Percentiles rank a stretch among this genome's conserved stretches.
Conservation (phyloP, 1,140 invertebrate species). For the Charaxes varanes region DNA sequence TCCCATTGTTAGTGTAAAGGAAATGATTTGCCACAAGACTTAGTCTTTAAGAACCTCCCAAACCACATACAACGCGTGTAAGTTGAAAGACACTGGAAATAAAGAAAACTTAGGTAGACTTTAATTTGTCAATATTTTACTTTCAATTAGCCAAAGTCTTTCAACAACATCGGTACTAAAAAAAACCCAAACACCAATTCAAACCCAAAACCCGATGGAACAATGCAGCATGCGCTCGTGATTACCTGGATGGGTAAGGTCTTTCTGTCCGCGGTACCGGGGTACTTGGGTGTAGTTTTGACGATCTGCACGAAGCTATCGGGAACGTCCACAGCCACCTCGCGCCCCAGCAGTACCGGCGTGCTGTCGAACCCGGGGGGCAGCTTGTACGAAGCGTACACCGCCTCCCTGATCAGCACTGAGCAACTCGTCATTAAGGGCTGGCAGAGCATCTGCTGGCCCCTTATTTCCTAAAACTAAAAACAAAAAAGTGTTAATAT, state of each 20-base stretch:
- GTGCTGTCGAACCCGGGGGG: conserved; percentile 65
- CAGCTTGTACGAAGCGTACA: conserved; percentile 63
- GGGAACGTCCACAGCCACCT: conserved; percentile 85
- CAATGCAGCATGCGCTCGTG: conserved; percentile 42
- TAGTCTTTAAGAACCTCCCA: too few relatives aligned
- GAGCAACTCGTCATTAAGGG: too few relatives aligned
- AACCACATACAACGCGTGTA: too few relatives aligned
- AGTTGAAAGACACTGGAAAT: too few relatives aligned
- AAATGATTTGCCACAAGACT: too few relatives aligned
- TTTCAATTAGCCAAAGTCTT: too few relatives aligned
- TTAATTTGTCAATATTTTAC: too few relatives aligned
- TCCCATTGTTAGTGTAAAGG: too few relatives aligned
- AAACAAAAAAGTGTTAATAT: too few relatives aligned
- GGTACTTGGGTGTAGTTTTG: conserved; percentile 84
- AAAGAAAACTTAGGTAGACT: too few relatives aligned
- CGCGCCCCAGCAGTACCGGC: conserved; percentile 75
- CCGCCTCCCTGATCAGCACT: conserved; percentile 61
- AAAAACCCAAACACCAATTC: conserved; percentile 9
- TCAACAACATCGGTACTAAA: conserved; percentile 3
- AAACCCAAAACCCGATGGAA: conserved; percentile 19
- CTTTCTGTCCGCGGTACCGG: conserved; percentile 74
- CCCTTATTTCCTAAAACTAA: too few relatives aligned
- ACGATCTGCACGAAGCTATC: conserved; percentile 83
- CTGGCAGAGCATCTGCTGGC: too few relatives aligned
- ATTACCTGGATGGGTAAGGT: conserved; percentile 66